Base-by-base conservation (phyloP, 1,140 invertebrate genomes). In the Phymastichus coffea region DNA sequence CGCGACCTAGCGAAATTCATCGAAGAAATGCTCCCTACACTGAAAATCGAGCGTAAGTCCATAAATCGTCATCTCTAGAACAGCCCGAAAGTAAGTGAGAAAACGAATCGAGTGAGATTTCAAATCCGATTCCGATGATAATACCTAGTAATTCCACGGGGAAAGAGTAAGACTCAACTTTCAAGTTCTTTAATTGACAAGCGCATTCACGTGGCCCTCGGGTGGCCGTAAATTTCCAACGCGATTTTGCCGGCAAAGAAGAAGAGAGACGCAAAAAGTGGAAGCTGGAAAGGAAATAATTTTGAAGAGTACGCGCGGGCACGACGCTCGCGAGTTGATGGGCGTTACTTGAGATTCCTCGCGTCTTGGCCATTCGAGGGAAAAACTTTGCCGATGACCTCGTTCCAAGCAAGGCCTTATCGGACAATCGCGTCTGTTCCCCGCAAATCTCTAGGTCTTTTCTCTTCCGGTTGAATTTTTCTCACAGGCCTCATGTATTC, bases 371-470 rank as follows among this genome's bases (percentile, higher is more conserved):
- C 57, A 53, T 59, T 59, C 6, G 20, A n/a, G n/a, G n/a, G 64
- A 41, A 66, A 69, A 69, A 52, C 55, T 68, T 64, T 12, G 54
- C n/a, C 55, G 37, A 68, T 62, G 66, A 66, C 57, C 66, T 48
- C 53, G 52, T 63, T 67, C n/a, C 33, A 28, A 20, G 2, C 19
- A 58, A 58, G 23, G n/a, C n/a, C n/a, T 51, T 58, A 51, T 58
- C 38, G 38, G 38, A 25, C 47, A 58, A 58, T 58, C 56, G 46
- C n/a, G 25, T 20, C 19, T 57, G 38, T 49, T 49, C 26, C 15
- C 33, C 26, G 37, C 20, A 58, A 58, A 43, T 51, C 37, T 51
- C 40, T 7, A 22, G 6, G 20, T 22, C 15, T 26, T 12, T 58
- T 25, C 28, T 28, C 20, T 51, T 43, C 40, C 33, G 28, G 6